Evolutionary conservation across 2,113 vertebrate genomes (phyloP), one percentile per base, ranked within the genome.

Genomic region (Australoheros scitulus): DNA sequence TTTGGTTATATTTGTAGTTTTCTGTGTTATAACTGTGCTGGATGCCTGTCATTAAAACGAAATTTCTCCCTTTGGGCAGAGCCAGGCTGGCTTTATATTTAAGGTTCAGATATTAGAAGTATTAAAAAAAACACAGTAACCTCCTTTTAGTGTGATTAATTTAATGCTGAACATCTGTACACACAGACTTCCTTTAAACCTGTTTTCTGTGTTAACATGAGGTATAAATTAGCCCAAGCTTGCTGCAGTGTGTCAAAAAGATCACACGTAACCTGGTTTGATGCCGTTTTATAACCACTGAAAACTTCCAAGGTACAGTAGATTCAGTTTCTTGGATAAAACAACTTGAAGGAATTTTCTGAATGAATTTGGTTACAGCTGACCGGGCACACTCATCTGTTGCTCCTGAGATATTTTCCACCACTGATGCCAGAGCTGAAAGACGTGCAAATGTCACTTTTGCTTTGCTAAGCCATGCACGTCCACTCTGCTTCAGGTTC

Each of bases 361-460:
- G 65, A 72, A 72, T 52, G 50, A 52, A 52, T 52, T 65, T 13
- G 18, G 43, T 36, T 34, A 43, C 26, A 56, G 57, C 52, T 29
- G 81, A 43, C 24, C 17, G 76, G 3, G 15, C 56, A n/a, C 29
- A 57, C 22, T n/a, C n/a, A 5, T 29, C 52, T 1, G 4, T 60
- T 81, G n/a, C 11, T 6, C 41, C 74, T 8, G 34, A 61, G 56
- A 26, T 22, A 17, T 83, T 34, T 76, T 56, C 7, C n/a, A 20
- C 17, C 52, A 1, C 11, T 56, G 74, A 75, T 34, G 11, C 20
- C n/a, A 11, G 20, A 18, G 61, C 56, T 57, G 61, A 32, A 55
- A 63, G 77, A 81, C 17, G 11, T 22, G 58, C 18, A 20, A 17
- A 75, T 38, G 84, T 84, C 82, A 65, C 50, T 61, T 83, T 50